Evolutionary conservation across 2,888 invertebrate species (phyloP).

Genomic region (Heliothis peltigera): DNA sequence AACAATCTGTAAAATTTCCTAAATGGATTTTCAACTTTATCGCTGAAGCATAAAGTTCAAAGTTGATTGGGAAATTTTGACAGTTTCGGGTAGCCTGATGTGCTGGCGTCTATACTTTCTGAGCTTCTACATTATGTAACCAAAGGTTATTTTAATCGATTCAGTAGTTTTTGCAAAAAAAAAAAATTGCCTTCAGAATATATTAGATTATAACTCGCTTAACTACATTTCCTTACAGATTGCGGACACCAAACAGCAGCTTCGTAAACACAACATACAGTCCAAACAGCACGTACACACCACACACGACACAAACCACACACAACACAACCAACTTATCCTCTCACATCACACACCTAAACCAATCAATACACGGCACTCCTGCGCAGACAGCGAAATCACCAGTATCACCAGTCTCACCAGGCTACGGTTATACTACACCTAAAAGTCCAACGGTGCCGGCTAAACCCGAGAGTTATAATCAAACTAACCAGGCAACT

Average conservation of each 20-base stretch:
- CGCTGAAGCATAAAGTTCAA: too few species aligned
- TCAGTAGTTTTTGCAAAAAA: too few species aligned
- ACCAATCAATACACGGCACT: constrained; percentile 76
- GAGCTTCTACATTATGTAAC: too few species aligned
- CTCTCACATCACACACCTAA: constrained; percentile 74
- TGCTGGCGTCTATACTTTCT: too few species aligned
- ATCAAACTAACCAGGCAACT: constrained; percentile 44
- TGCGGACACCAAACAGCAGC: constrained; percentile 82
- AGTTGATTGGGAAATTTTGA: too few species aligned
- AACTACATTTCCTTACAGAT: constrained; percentile 33
- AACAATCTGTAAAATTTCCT: too few species aligned
- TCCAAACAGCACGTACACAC: constrained; percentile 82
- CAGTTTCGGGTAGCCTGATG: too few species aligned
- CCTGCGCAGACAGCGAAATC: constrained; percentile 56
- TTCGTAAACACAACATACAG: constrained; percentile 86
- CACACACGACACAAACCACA: constrained; percentile 66
- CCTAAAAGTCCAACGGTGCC: constrained; percentile 55
- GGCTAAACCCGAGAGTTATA: constrained; percentile 28
- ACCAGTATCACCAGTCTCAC: constrained; percentile 51
- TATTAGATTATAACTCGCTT: too few species aligned
- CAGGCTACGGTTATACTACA: constrained; percentile 51
- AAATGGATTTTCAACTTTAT: too few species aligned
- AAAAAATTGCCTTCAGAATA: too few species aligned
- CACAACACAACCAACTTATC: constrained; percentile 64
- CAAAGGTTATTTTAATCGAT: too few species aligned